Base-by-base conservation (phyloP, 2,797 vertebrate species). In the Sorex maritimensis region DNA sequence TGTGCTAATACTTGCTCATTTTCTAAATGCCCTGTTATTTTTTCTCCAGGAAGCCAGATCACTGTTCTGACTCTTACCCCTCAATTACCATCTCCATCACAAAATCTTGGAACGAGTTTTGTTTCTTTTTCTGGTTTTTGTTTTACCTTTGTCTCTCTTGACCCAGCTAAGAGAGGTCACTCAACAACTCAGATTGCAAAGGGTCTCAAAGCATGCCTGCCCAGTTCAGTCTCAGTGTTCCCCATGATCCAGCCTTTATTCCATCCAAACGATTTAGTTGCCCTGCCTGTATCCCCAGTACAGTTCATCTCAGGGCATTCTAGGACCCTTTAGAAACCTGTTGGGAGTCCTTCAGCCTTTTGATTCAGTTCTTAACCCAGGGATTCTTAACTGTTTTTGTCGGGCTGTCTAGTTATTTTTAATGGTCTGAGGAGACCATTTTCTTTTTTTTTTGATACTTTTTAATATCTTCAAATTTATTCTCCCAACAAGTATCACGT, bases 11-110 rank as follows among this genome's bases (percentile, higher is more conserved):
- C 77, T 87, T 89, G 81, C 65, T 89, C 73, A 2, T 74, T 91
- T 72, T 86, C 75, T 61, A 81, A 95, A 68, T 90, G 15, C 34
- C 65, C 41, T 91, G 21, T 77, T 86, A 67, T 44, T 67, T 93
- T 95, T 75, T 46, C 30, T 95, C 71, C 24, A 79, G 38, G 73
- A 91, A 87, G 23, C 65, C 30, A 80, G 8, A n/a, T 91, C 19
- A 13, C 44, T 84, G 1, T 93, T 95, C 52, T 85, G 41, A 82
- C 24, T 67, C 92, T 15, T 74, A n/a, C 44, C 81, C 2, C 92
- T 88, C 65, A 86, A 0, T 81, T 80, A 80, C 71, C 93, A 38
- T 21, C 26, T 77, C 81, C 44, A 58, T 90, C 74, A 63, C 38
- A 75, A 84, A 92, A 68, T 75, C 15, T 71, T 55, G 28, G 30